phyloP scores from a whole-genome alignment of 2,888 invertebrate genomes.

The Polyploca ridens region DNA sequence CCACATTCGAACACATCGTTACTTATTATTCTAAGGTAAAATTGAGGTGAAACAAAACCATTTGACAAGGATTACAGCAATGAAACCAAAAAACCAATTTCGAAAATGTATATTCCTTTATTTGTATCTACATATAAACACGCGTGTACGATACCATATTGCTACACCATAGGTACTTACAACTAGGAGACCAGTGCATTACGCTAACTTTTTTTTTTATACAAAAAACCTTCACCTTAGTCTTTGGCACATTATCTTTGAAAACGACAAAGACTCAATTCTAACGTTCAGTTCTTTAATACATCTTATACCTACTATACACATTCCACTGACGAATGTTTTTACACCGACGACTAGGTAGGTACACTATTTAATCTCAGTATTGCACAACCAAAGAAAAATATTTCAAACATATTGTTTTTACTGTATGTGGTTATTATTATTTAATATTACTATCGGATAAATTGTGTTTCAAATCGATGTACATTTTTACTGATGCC shows the following conservation, averaged over 20 bases:
- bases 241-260: slow-evolving; percentile 85
- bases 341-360: slow-evolving; percentile 29
- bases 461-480: not conserved
- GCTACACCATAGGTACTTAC: slow-evolving; percentile 69
- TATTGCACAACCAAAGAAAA: not conserved
- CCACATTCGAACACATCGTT: no score
- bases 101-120: slow-evolving; percentile 77
- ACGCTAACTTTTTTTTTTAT: slow-evolving; percentile 63
- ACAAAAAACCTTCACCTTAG: slow-evolving; percentile 70
- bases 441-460: not conserved
- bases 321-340: slow-evolving; percentile 41
- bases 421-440: not conserved
- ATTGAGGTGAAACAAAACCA: no score
- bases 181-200: slow-evolving; percentile 80
- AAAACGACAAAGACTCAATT: slow-evolving; percentile 79
- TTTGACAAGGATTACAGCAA: not conserved
- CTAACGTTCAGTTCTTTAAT: slow-evolving; percentile 72
- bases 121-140: slow-evolving; percentile 82
- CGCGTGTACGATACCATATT: slow-evolving; percentile 73
- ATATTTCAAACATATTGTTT: not conserved
- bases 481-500: not conserved
- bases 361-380: slow-evolving; percentile 17
- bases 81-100: slow-evolving; percentile 34
- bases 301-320: slow-evolving; percentile 58
- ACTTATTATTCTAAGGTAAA: not conserved